Base-by-base conservation (phyloP, 2,797 vertebrate species). In the Labeo calbasu region DNA sequence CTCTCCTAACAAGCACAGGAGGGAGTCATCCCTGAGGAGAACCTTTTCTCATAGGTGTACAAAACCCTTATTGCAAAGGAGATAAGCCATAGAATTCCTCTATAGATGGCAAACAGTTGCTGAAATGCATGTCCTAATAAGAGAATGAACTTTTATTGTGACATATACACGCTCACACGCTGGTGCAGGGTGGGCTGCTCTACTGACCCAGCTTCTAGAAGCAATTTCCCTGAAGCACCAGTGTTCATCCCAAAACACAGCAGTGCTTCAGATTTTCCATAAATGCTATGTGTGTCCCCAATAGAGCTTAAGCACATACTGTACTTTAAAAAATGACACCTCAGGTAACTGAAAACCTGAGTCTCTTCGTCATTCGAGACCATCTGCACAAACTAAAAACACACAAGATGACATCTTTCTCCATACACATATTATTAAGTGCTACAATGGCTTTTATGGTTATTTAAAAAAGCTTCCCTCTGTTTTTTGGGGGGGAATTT, bases 151-250 rank as follows among this genome's bases (percentile, higher is more conserved):
- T 15, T 10, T 46, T 70, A 5, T 68, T 57, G 23, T 46, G 63
- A 55, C 66, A 73, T 25, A 66, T 25, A 73, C 68, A 65, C 15
- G n/a, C 43, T 57, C 46, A 36, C 63, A 28, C 25, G 36, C 7
- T 40, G 13, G 40, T 59, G 32, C 40, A 48, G 9, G 36, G 53
- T 36, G 11, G 2, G 28, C 21, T 79, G 57, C 77, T 77, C 76
- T 66, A 81, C 72, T 86, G 83, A 86, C 73, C 83, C 81, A 86
- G 71, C 84, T 81, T 80, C 51, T 46, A n/a, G 12, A 81, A 70
- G 59, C 40, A 78, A 59, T 83, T 82, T 85, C 19, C 73, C 68
- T 63, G 46, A 83, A 69, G 21, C 25, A 75, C 68, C 53, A 76
- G 46, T 23, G 53, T 66, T 79, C 36, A 51, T 79, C 50, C 65